phyloP scores from a whole-genome alignment of 2,113 vertebrate genomes.

The Colossoma macropomum region DNA sequence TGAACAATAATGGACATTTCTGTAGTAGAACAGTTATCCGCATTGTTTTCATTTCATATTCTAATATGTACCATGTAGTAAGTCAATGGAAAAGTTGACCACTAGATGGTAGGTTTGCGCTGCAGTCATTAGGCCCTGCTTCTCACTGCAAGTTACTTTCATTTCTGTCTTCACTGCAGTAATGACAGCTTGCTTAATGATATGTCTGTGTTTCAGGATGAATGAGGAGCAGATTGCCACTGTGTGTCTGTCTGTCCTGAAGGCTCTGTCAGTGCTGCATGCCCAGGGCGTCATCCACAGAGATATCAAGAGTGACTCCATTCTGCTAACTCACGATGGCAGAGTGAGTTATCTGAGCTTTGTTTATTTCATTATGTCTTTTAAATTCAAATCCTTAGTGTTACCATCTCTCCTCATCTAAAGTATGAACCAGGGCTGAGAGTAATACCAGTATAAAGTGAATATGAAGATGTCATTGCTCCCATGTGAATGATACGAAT shows the following conservation, averaged over 20 bases:
- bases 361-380: neutral
- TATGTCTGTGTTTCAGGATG: conserved; percentile 80
- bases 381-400: neutral
- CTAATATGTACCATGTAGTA: neutral
- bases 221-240: conserved; percentile 96
- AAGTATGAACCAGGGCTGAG: neutral
- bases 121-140: neutral
- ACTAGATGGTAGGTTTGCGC: conserved; percentile 63
- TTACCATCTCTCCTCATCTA: neutral
- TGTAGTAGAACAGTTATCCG: neutral
- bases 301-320: conserved; percentile 98
- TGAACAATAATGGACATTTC: no score
- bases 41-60: neutral
- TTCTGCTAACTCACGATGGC: conserved; percentile 93
- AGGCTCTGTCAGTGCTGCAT: conserved; percentile 89
- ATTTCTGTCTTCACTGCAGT: neutral
- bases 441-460: neutral
- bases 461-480: no score
- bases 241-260: conserved; percentile 90
- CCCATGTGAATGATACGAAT: no score
- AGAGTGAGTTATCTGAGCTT: conserved; percentile 70
- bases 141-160: neutral
- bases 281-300: conserved; percentile 94
- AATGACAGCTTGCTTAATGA: neutral
- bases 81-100: conserved; percentile 37